Evolutionary conservation across 2,113 vertebrate genomes (phyloP), one percentile per base, ranked within the genome.

Genomic region (Castor canadensis): DNA sequence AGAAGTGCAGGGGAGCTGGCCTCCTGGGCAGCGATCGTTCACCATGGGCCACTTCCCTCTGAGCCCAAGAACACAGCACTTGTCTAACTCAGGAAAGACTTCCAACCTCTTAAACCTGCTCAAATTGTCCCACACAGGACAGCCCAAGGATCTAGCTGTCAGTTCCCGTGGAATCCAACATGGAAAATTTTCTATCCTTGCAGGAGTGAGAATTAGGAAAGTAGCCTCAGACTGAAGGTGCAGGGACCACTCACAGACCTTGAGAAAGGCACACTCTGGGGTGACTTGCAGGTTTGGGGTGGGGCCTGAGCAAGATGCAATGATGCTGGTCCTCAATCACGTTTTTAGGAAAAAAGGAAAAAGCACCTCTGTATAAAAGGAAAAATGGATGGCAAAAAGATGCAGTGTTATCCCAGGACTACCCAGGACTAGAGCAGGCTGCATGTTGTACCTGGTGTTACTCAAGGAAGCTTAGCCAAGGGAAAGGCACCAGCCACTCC

Each of bases 1-100:
- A 6, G 1, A n/a, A 47, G 35, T 5, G 5, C 43, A 35, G 1
- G n/a, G 0, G 9, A 13, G 3, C 30, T 35, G 1, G 0, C 20
- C 7, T 28, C 38, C 35, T 2, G 28, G 0, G 11, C 2, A 52
- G 69, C 54, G 6, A 26, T 52, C n/a, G n/a, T n/a, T n/a, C n/a
- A n/a, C n/a, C 1, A 28, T 15, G 43, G n/a, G 35, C 13, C 1
- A 6, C 35, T 22, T 19, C 17, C 5, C n/a, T 52, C 40, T 16
- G 35, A 79, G 62, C 64, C 90, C 54, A 12, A 47, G 58, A 66
- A 26, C 40, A n/a, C 0, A 15, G 17, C 5, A 3, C 52, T 30
- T 28, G 24, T 12, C 40, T 0, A 0, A 43, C 43, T n/a, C 30
- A 15, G 6, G 60, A 69, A 43, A 9, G 2, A 89, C 35, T 16